Percentiles rank a stretch among this genome's conserved stretches.
These are phyloP conservation scores for Margarornis squamiger DNA, from an alignment of 2,797 vertebrate species.

Conservation along the genomic window DNA sequence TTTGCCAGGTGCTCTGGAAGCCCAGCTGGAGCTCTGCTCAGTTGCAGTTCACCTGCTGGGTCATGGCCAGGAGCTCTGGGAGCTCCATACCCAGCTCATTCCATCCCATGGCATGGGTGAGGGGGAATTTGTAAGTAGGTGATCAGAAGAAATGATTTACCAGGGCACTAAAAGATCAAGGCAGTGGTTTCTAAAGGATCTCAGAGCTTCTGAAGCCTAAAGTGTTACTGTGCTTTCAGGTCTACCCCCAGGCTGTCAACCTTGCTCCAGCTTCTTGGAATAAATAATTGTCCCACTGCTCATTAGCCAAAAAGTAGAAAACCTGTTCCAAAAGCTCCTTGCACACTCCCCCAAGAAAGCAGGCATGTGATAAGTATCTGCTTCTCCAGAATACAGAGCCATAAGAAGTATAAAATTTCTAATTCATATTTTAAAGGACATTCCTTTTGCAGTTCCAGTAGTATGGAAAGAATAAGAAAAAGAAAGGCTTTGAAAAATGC, in stretches of 20 bases:
- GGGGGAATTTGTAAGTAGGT: not conserved
- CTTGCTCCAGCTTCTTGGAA: slow-evolving; percentile 7
- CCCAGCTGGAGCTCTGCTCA: not conserved
- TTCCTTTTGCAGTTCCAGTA: not conserved
- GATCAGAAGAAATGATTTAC: slow-evolving; percentile 59
- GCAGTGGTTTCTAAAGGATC: not conserved
- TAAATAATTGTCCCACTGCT: not conserved
- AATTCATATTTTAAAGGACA: not conserved
- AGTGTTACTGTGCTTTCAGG: not conserved
- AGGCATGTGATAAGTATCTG: not conserved
- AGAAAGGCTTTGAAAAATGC: not conserved
- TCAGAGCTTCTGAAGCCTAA: slow-evolving; percentile 8
- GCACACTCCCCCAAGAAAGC: not conserved
- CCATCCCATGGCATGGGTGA: not conserved
- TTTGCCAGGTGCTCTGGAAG: not conserved
- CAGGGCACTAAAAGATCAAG: slow-evolving; percentile 61
- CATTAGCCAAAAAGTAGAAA: not conserved
- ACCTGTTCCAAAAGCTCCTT: slow-evolving; percentile 13
- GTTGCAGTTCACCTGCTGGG: not conserved
- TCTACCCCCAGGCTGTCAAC: not conserved
- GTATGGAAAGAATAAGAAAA: not conserved
- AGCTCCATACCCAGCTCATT: not conserved
- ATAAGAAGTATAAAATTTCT: not conserved
- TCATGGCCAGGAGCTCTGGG: not conserved
- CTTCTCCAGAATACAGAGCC: not conserved